Evolutionary conservation across 1,140 invertebrate species (phyloP).

Genomic region (Ptiloglossa arizonensis): DNA sequence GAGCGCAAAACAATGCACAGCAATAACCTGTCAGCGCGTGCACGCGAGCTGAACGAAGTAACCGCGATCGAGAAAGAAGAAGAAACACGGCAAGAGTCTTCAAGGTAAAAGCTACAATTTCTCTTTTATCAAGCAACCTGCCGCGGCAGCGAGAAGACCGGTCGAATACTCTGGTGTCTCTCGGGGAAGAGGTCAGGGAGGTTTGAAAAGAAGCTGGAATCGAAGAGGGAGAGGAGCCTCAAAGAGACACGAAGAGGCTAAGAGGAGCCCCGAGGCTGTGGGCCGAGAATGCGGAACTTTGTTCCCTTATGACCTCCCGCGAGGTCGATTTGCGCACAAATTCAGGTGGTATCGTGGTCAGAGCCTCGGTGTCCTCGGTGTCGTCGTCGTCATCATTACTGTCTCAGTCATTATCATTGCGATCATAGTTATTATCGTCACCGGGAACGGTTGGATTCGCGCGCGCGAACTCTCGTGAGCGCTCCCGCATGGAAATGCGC

Average conservation of each 20-base stretch:
- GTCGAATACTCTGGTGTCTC: conserved; percentile 19
- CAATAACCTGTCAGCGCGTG: neutral
- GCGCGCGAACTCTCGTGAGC: conserved; percentile 22
- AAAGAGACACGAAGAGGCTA: conserved; percentile 58
- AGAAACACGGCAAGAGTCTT: conserved; percentile 8
- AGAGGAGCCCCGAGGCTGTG: conserved; percentile 73
- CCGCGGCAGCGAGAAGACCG: neutral
- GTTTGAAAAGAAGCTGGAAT: conserved; percentile 52
- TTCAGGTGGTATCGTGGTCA: conserved; percentile 51
- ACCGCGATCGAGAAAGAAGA: neutral
- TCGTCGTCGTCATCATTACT: conserved; percentile 31
- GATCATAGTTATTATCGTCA: conserved; percentile 43
- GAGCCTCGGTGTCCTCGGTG: conserved; percentile 2
- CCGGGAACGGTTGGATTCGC: conserved; percentile 18
- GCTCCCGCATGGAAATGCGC: conserved; percentile 43
- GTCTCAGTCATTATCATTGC: conserved; percentile 18
- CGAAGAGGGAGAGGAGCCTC: conserved; percentile 43
- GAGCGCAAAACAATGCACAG: neutral
- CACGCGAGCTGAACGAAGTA: neutral
- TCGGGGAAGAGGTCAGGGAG: conserved; percentile 37
- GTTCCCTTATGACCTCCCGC: conserved; percentile 63
- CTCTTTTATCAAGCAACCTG: conserved; percentile 36
- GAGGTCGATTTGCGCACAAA: conserved; percentile 75
- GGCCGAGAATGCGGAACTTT: conserved; percentile 80
- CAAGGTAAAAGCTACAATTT: conserved; percentile 26